Percentiles rank a stretch among this genome's conserved stretches.
Evolutionary conservation across 2,113 vertebrate genomes (phyloP).

Genomic region (Orycteropus afer): DNA sequence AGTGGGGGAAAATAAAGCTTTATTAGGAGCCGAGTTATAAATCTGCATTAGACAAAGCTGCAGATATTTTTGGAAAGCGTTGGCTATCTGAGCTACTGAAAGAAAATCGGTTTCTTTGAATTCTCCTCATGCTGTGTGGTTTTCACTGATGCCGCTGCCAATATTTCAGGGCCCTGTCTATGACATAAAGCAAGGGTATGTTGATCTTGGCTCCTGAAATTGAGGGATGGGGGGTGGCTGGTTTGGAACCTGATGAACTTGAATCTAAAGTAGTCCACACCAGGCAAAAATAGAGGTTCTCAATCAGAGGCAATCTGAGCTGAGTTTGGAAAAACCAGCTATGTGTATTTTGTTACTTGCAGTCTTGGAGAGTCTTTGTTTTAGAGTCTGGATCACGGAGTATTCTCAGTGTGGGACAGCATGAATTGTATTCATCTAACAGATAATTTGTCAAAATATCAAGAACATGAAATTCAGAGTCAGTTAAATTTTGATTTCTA

Average conservation of each 20-base stretch:
- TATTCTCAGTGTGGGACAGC: not conserved
- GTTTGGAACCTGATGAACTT: not conserved
- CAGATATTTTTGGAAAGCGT: slow-evolving; percentile 79
- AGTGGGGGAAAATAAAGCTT: slow-evolving; percentile 74
- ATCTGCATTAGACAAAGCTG: slow-evolving; percentile 68
- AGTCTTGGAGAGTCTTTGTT: not conserved
- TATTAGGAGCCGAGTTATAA: slow-evolving; percentile 76
- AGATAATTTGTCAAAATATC: not conserved
- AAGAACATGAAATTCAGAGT: not conserved
- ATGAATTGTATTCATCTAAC: not conserved
- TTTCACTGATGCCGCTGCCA: slow-evolving; percentile 23
- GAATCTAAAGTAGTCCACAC: slow-evolving; percentile 40
- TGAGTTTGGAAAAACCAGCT: not conserved
- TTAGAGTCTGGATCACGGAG: not conserved
- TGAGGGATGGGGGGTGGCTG: not conserved
- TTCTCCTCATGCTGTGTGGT: slow-evolving; percentile 76
- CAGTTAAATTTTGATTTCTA: not conserved
- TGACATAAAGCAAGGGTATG: not conserved
- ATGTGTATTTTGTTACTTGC: not conserved
- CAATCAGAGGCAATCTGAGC: not conserved
- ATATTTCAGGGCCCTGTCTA: not conserved
- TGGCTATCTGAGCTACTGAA: slow-evolving; percentile 73
- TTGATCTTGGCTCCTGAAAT: not conserved
- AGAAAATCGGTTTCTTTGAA: slow-evolving; percentile 80
- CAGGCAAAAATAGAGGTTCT: not conserved